A percentile compares a stretch with the other conserved stretches of the same genome.
Evolutionary conservation across 1,140 invertebrate genomes (phyloP).

Genomic region (Neelides sp.): DNA sequence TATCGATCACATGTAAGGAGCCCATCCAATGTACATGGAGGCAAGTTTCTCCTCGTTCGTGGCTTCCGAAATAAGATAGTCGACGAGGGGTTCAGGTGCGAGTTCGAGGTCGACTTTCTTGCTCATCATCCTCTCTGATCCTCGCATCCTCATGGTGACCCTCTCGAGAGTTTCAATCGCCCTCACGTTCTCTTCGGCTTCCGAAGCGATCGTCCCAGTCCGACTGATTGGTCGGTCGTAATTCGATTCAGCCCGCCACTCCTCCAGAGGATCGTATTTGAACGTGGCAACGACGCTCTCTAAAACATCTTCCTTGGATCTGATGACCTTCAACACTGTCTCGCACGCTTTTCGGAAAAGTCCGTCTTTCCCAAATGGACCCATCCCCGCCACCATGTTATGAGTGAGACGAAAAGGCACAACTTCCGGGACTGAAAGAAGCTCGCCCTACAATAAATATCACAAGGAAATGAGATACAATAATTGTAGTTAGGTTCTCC

Average conservation of each 20-base stretch:
- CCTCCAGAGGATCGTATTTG: slow-evolving; percentile 65
- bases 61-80: slow-evolving; percentile 80
- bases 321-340: slow-evolving; percentile 45
- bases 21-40: slow-evolving; percentile 95
- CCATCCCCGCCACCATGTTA: slow-evolving; percentile 94
- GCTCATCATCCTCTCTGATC: slow-evolving; percentile 34
- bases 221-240: background rate
- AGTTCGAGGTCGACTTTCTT: slow-evolving; percentile 33
- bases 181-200: slow-evolving; percentile 35
- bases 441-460: too few relatives aligned
- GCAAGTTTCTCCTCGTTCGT: slow-evolving; percentile 76
- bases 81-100: slow-evolving; percentile 88
- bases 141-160: slow-evolving; percentile 69
- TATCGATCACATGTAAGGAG: slow-evolving; percentile 60
- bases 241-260: background rate
- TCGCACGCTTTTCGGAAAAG: slow-evolving; percentile 81
- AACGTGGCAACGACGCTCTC: slow-evolving; percentile 68
- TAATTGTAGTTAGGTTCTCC: too few relatives aligned
- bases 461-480: too few relatives aligned
- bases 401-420: slow-evolving; percentile 95
- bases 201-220: background rate
- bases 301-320: slow-evolving; percentile 57
- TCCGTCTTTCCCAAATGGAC: slow-evolving; percentile 79
- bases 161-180: slow-evolving; percentile 63
- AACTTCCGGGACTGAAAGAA: slow-evolving; percentile 75